Evolutionary conservation across 2,797 vertebrate species (phyloP), one percentile per base, ranked within the genome.

Genomic region (Petrocephalus sullivani): DNA sequence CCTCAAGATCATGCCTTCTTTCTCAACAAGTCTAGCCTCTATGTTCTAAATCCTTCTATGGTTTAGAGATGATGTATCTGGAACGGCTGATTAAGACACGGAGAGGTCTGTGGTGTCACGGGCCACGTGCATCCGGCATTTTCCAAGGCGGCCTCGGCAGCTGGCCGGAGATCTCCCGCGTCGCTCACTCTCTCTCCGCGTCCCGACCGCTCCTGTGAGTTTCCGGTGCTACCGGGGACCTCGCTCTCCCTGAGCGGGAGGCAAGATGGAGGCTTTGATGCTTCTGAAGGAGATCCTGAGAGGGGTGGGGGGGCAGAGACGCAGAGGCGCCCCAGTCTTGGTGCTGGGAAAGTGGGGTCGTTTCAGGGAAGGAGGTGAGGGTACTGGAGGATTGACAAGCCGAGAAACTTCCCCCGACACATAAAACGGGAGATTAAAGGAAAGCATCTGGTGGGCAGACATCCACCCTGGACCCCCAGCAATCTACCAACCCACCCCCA

Each of bases 391-490:
- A 85, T 91, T 94, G 95, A 94, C 94, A 96, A 93, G 85, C 92
- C 93, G 93, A 91, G 95, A 94, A 93, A 94, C 93, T 94, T 93
- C 91, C 89, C 92, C 92, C 94, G 94, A 93, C 92, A 53, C 83
- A 94, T 87, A 91, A 94, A 93, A 81, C 92, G 91, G 51, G 87
- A 93, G 93, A 96, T 95, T 92, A 96, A 97, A 96, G 94, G 93
- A 88, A 86, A 93, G 91, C 94, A 94, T 95, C 94, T 93, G 94
- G 94, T 94, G 94, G 95, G 94, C 95, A 49, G 78, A 46, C 78
- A 46, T 53, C 51, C 28, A 51, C 83, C 51, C 51, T 23, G 51
- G 3, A 53, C 86, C 95, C 95, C 90, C 91, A 94, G 94, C 90
- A 91, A 93, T 94, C 93, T 91, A 95, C 89, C 92, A 90, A 92